Percentiles rank a stretch among this genome's conserved stretches.
Conservation (phyloP, 2,797 vertebrate species). For the Cuculus canorus region DNA sequence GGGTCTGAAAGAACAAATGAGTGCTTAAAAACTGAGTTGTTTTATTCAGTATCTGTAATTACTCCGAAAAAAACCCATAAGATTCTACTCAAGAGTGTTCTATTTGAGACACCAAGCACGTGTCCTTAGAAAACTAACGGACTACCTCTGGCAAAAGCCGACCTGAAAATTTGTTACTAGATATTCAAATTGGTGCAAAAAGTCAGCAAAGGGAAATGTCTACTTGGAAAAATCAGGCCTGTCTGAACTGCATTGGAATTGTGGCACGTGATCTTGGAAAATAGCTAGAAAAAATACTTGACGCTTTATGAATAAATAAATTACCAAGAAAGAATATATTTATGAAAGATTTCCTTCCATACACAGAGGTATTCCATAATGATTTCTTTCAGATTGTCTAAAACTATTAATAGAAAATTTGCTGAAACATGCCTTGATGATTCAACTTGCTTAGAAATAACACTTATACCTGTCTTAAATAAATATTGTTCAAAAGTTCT, state of each 20-base stretch:
- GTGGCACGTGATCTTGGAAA: background rate
- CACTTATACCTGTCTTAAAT: background rate
- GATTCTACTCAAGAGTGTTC: background rate
- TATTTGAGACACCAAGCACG: background rate
- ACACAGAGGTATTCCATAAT: background rate
- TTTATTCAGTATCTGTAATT: background rate
- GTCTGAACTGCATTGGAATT: background rate
- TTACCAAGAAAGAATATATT: background rate
- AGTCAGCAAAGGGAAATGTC: background rate
- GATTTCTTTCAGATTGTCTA: background rate
- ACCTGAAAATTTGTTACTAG: background rate
- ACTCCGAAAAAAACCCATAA: background rate
- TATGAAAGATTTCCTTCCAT: background rate
- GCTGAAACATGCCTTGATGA: background rate
- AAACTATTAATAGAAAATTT: background rate
- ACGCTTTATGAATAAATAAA: background rate
- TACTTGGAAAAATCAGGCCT: background rate
- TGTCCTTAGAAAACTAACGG: background rate
- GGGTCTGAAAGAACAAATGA: background rate
- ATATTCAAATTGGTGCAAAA: background rate
- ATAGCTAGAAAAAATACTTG: background rate
- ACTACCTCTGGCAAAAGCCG: background rate
- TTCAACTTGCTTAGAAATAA: background rate
- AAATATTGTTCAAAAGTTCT: background rate
- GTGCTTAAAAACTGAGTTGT: background rate